Evolutionary conservation across 1,140 invertebrate genomes (phyloP).

Genomic region (Pogonomyrmex barbatus): DNA sequence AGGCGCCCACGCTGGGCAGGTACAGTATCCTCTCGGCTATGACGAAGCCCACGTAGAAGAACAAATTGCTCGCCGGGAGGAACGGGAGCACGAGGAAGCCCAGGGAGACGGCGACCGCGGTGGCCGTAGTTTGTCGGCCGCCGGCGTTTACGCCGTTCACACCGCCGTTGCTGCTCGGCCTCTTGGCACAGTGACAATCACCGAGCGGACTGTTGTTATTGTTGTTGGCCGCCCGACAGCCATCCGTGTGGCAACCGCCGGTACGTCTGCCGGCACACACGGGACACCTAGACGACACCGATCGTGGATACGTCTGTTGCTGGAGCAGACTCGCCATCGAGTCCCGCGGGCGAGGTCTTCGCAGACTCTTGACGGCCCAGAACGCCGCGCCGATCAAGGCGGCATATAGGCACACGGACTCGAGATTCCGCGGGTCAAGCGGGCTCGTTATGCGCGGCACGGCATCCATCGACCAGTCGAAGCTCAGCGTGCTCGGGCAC

Average conservation of each 20-base stretch:
- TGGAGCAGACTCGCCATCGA: slow-evolving; percentile 17
- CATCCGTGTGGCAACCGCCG: slow-evolving; percentile 84
- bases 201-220: slow-evolving; percentile 85
- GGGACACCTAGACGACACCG: slow-evolving; percentile 77
- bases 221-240: slow-evolving; percentile 85
- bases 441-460: slow-evolving; percentile 92
- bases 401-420: slow-evolving; percentile 91
- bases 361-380: slow-evolving; percentile 80
- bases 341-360: slow-evolving; percentile 57
- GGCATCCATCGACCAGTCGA: slow-evolving; percentile 98
- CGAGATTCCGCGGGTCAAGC: slow-evolving; percentile 91
- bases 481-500: slow-evolving; percentile 93
- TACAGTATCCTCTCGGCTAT: slow-evolving; percentile 98
- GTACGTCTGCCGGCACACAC: slow-evolving; percentile 83
- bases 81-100: slow-evolving; percentile 95
- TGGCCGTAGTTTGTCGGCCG: slow-evolving; percentile 74
- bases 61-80: slow-evolving; percentile 96
- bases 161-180: slow-evolving; percentile 39
- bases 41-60: slow-evolving; percentile 99
- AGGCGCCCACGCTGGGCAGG: slow-evolving; percentile 97
- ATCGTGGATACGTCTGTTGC: slow-evolving; percentile 60
- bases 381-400: slow-evolving; percentile 82
- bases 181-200: slow-evolving; percentile 83
- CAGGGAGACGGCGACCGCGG: slow-evolving; percentile 88
- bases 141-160: slow-evolving; percentile 28